Base-by-base conservation (phyloP, 2,888 invertebrate genomes). In the Xanthorhoe designata region DNA sequence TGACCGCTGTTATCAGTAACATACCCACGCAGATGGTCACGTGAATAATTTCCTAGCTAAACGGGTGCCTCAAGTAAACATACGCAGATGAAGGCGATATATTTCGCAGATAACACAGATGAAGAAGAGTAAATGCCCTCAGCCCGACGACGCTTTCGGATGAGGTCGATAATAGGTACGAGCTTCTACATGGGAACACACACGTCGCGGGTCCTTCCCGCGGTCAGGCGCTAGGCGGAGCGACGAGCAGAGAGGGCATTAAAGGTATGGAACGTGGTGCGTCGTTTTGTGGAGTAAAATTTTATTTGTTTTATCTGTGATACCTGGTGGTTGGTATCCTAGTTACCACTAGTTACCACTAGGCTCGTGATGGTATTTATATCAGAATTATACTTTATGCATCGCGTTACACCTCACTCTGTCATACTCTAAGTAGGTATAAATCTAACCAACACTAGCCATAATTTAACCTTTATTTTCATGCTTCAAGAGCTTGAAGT, bases 121-220 rank as follows among this genome's bases (percentile, higher is more conserved):
- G 15, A 2, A n/a, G 4, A 47, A 17, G 15, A 56, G 47, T 47
- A 47, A 56, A 47, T 45, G 9, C 13, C 47, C 29, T 47, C n/a
- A 24, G n/a, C 18, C 13, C 18, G 15, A 15, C 61, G 38, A 24
- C 54, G 38, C 53, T 35, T 19, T 29, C 42, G n/a, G 49, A 29
- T 52, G 38, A 15, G 15, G n/a, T 19, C 42, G 24, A 32, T 60
- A 53, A 24, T 60, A 45, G n/a, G 42, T 29, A 38, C 54, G 54
- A 38, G 38, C 38, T 13, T n/a, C 54, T 54, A 50, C 50, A 55
- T 55, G 49, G 29, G 63, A 63, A 63, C 63, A 63, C 63, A 63
- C 63, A 63, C 63, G 57, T 45, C 52, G 63, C 52, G 38, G 55
- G 51, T 42, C 29, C 13, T 6, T 17, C 9, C 7, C 8, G 7